phyloP scores from a whole-genome alignment of 2,113 vertebrate genomes.

The Hydropotes inermis region DNA sequence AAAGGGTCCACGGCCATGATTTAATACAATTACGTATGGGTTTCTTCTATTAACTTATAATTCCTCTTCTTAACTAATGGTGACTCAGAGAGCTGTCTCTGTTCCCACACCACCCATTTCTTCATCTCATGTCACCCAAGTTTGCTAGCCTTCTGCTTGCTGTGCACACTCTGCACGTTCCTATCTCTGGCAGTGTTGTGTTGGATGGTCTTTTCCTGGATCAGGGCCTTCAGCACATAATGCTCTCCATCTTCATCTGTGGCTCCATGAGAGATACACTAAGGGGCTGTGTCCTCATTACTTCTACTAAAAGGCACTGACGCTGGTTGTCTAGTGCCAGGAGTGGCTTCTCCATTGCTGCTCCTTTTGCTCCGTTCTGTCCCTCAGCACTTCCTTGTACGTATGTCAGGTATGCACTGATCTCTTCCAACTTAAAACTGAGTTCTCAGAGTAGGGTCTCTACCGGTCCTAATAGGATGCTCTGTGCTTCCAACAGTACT shows the following conservation, averaged over 20 bases:
- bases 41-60: constrained; percentile 1
- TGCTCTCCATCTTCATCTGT: neutral
- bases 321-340: neutral
- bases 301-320: neutral
- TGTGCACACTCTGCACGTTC: neutral
- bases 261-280: neutral
- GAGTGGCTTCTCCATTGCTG: neutral
- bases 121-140: neutral
- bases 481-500: neutral
- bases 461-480: neutral
- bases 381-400: neutral
- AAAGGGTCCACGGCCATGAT: neutral
- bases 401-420: neutral
- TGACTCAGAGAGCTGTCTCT: neutral
- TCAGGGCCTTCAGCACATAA: neutral
- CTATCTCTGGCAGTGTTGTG: neutral
- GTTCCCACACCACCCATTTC: neutral
- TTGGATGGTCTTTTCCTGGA: neutral
- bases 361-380: neutral
- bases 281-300: neutral
- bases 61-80: neutral
- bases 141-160: neutral
- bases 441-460: neutral
- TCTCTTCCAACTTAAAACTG: neutral
- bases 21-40: neutral